A percentile compares a stretch with the other conserved stretches of the same genome.
phyloP scores from a whole-genome alignment of 2,113 vertebrate species.

The Cnemophilus loriae region DNA sequence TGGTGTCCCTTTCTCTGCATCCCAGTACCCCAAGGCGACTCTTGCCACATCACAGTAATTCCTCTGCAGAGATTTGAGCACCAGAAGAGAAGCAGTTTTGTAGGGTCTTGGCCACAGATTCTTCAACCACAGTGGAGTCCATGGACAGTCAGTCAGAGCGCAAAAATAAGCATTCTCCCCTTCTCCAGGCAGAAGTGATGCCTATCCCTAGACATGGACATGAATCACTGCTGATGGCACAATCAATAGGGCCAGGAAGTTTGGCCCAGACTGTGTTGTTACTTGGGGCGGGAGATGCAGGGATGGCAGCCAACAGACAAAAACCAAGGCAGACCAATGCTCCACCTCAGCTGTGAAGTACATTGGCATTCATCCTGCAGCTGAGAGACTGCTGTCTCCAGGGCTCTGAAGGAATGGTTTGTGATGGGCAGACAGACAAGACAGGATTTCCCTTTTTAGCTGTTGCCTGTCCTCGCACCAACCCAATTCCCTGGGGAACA shows the following conservation, averaged over 20 bases:
- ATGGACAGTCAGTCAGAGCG: not conserved
- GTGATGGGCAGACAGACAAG: not conserved
- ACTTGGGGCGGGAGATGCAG: not conserved
- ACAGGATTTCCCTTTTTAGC: not conserved
- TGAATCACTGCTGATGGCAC: not conserved
- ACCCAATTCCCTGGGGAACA: not conserved
- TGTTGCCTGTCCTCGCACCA: not conserved
- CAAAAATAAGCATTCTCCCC: not conserved
- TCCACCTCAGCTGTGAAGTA: not conserved
- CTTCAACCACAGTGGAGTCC: not conserved
- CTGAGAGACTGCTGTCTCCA: not conserved
- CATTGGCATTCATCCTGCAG: rapidly evolving
- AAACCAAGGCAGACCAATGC: not conserved
- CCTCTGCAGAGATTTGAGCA: not conserved
- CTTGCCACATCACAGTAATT: not conserved
- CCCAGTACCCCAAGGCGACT: too few relatives aligned
- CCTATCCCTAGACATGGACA: not conserved
- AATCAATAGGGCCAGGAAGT: not conserved
- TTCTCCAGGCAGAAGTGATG: not conserved
- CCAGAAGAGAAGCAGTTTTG: not conserved
- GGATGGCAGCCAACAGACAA: not conserved
- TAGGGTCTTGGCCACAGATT: not conserved
- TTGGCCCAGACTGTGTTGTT: not conserved
- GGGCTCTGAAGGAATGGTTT: not conserved
- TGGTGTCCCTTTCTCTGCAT: not conserved